phyloP scores from a whole-genome alignment of 2,797 vertebrate genomes.

The Malurus leucopterus region DNA sequence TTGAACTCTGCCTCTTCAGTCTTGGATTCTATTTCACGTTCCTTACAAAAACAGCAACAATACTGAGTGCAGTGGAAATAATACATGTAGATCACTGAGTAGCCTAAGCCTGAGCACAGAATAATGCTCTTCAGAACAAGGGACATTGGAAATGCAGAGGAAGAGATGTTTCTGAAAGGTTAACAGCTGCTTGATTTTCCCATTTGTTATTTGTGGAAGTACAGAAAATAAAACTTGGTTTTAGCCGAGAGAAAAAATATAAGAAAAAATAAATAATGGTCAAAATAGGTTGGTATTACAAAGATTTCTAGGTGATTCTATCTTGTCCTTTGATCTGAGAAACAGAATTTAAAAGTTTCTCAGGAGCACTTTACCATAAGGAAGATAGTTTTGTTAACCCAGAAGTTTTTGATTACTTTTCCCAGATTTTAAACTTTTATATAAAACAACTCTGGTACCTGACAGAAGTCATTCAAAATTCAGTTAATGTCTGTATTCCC shows the following conservation, averaged over 20 bases:
- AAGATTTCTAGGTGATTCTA: not conserved
- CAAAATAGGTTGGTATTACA: not conserved
- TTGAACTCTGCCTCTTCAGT: not conserved
- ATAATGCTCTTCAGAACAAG: not conserved
- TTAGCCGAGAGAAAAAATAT: not conserved
- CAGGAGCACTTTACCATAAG: not conserved
- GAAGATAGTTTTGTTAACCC: not conserved
- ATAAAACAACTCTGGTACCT: not conserved
- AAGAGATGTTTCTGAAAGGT: not conserved
- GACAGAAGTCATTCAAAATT: not conserved
- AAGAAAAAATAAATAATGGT: not conserved
- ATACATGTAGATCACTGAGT: not conserved
- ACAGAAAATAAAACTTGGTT: not conserved
- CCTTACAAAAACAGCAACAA: not conserved
- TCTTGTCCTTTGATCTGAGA: not conserved
- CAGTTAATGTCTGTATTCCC: not conserved
- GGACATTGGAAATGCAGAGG: not conserved
- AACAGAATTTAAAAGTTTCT: not conserved
- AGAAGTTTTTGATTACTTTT: not conserved
- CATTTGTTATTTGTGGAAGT: not conserved
- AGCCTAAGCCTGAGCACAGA: not conserved
- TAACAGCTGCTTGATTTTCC: not conserved
- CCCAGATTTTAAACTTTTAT: not conserved
- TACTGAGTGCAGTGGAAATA: not conserved
- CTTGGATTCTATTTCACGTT: not conserved